Conservation (phyloP, 1,140 invertebrate genomes). For the Melipona quadrifasciata region DNA sequence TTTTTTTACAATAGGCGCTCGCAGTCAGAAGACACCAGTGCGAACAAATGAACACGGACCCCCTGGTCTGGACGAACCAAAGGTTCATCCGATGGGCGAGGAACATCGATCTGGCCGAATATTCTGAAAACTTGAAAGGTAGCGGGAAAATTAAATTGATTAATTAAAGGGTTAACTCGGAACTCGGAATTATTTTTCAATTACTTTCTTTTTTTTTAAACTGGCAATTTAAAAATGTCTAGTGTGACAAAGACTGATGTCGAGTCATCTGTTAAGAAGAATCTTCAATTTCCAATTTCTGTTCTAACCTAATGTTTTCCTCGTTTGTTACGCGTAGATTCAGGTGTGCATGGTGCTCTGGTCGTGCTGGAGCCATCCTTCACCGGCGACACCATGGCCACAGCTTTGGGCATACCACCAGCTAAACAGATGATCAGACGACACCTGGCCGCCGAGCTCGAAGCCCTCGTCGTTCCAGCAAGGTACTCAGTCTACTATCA, state of each 20-base stretch:
- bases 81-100: conserved; percentile 95
- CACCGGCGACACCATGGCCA: conserved; percentile 96
- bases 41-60: conserved; percentile 93
- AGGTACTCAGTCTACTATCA: conserved; percentile 87
- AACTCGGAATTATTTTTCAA: no score
- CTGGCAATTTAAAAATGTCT: no score
- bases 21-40: conserved; percentile 93
- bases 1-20: conserved; percentile 85
- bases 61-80: conserved; percentile 97
- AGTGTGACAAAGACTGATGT: no score
- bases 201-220: no score
- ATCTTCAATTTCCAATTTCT: no score
- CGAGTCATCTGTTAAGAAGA: no score
- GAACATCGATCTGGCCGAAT: conserved; percentile 96
- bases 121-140: conserved; percentile 97
- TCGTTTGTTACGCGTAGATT: conserved; percentile 83
- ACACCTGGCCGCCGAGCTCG: conserved; percentile 94
- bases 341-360: conserved; percentile 95
- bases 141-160: no score
- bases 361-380: conserved; percentile 96
- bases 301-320: not conserved
- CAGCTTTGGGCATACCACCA: conserved; percentile 94
- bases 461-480: conserved; percentile 93
- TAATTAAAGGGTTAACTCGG: no score
- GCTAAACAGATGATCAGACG: conserved; percentile 96